phyloP scores from a whole-genome alignment of 2,888 invertebrate species.

The Micoletzkya japonica region DNA sequence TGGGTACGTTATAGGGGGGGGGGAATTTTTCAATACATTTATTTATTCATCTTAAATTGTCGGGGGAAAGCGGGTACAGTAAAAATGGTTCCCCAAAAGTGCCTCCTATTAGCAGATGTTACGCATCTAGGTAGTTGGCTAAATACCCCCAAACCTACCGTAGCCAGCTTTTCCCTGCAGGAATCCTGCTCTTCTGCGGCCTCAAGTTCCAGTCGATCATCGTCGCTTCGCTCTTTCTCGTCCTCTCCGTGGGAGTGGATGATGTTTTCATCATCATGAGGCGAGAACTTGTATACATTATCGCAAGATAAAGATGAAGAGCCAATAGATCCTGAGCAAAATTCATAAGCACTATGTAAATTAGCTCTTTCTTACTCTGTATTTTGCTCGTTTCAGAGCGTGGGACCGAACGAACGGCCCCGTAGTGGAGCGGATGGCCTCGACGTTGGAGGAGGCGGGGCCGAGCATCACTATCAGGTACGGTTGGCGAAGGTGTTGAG shows the following conservation, averaged over 20 bases:
- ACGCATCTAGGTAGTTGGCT: no score
- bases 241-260: conserved; percentile 60
- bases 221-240: conserved; percentile 57
- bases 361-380: no score
- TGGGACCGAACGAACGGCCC: conserved; percentile 24
- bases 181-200: conserved; percentile 43
- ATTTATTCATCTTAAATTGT: no score
- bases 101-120: no score
- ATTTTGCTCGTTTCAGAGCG: background rate
- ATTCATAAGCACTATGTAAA: background rate
- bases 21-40: no score
- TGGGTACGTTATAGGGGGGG: conserved; percentile 28
- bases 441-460: conserved; percentile 55
- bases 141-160: no score
- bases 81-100: no score
- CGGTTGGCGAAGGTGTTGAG: background rate
- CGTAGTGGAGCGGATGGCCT: conserved; percentile 46
- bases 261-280: conserved; percentile 54
- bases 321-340: background rate
- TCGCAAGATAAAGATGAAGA: background rate
- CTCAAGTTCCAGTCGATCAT: conserved; percentile 56
- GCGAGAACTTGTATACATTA: background rate
- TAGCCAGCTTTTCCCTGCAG: no score
- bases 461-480: conserved; percentile 59
- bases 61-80: no score